Base-by-base conservation (phyloP, 2,888 invertebrate genomes). In the Platycheirus albimanus region DNA sequence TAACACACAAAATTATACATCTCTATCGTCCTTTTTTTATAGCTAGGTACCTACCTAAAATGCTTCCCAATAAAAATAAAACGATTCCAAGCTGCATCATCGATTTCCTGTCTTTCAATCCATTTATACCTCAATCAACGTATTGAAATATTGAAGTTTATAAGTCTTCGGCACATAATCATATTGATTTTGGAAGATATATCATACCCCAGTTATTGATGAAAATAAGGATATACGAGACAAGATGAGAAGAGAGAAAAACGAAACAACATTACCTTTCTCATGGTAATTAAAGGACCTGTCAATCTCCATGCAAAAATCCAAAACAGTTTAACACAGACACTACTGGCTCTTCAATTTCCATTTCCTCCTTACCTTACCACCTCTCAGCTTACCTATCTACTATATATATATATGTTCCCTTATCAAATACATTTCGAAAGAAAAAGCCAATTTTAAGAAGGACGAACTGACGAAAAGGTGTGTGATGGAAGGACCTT, bases 391-490 rank as follows among this genome's bases (percentile, higher is more conserved):
- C 36, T 13, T 13, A n/a, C 38, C 15, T n/a, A n/a, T n/a, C n/a
- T n/a, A n/a, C n/a, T n/a, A n/a, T n/a, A n/a, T 7, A 17, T 7
- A 19, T 45, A 30, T 15, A 41, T 30, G 13, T 43, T 43, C 17
- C 41, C 15, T 47, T 41, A 43, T 58, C 52, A 64, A 63, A 75
- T 63, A 51, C 38, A 20, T 19, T n/a, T 33, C 41, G 52, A 66
- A 66, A 63, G 81, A 67, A 74, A 83, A 74, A 78, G 72, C 45
- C 69, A 83, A 66, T 78, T 83, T 83, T 83, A 78, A 74, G 77
- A 58, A 41, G 43, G 43, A 61, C 17, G 30, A 24, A 13, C 54
- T 6, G 77, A 77, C 54, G 45, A 72, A 61, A 58, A 51, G 63
- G 41, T 41, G 20, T 11, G n/a, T n/a, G n/a, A n/a, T n/a, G 61